Evolutionary conservation across 1,140 invertebrate genomes (phyloP), one percentile per base, ranked within the genome.

Genomic region (Notospermus geniculatus): DNA sequence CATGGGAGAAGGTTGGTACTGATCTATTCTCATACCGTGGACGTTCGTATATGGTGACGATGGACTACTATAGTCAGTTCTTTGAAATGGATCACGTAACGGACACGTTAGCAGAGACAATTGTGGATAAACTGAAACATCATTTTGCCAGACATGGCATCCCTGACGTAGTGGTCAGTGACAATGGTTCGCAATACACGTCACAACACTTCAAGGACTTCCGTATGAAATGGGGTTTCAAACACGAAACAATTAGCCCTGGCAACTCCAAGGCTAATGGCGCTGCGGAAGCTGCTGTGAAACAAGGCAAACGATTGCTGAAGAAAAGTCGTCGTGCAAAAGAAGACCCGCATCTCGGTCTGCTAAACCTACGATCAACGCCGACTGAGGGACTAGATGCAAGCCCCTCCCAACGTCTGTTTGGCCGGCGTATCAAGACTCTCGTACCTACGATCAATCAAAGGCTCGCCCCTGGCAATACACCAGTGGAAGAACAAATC

Each of bases 211-310:
- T 62, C 55, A 22, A 23, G 4, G 25, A 27, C 1, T 65, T 65
- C 41, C 23, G 19, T 13, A 11, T 57, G 32, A 19, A 27, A 15
- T 65, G 45, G 19, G 1, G 29, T 0, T 55, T 65, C 27, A 23
- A 43, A 19, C 63, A 65, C 52, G 39, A 46, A 0, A 67, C 65
- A 23, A 55, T 52, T 46, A 63, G 60, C 9, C 68, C 65, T 30
- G 7, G 52, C 7, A 53, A 63, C 54, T 60, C 46, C 0, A 29
- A 63, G 41, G 54, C 60, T 11, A 70, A 70, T 39, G 63, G 68
- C 11, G 39, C 62, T 19, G 53, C 62, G 17, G 68, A 67, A 52
- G 56, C 55, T 22, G 59, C 57, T 15, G 63, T 68, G 13, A 59
- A 65, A 25, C 64, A 62, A 22, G 55, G 60, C 7, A 70, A 70